Evolutionary conservation across 1,140 invertebrate species (phyloP), one percentile per base, ranked within the genome.

Genomic region (Diachasma alloeum): DNA sequence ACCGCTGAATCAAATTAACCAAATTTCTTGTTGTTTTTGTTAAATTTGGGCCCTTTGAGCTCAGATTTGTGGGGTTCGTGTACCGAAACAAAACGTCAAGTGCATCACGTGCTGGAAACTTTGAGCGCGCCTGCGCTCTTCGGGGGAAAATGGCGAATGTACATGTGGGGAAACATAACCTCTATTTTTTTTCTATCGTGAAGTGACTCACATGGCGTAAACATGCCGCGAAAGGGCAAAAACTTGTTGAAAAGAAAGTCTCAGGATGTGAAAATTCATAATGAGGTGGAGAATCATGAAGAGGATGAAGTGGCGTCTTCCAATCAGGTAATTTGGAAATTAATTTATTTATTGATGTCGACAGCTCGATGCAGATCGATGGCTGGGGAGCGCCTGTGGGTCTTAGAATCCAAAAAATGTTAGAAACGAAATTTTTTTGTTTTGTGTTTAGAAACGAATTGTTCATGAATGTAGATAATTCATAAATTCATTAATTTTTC

Each of bases 121-220:
- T n/a, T n/a, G n/a, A n/a, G n/a, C n/a, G n/a, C n/a, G n/a, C n/a
- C n/a, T n/a, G n/a, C n/a, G n/a, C n/a, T n/a, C n/a, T n/a, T 31
- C 31, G 2, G 31, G 31, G 31, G 31, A 31, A 31, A 31, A 31
- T 31, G 31, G 31, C 31, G 31, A 6, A 2, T 31, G 31, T 31
- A 31, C 26, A 66, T 31, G 11, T 13, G 80, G 81, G 10, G 80
- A 81, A 19, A 26, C 56, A 4, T 76, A 82, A 44, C 72, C 76
- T 24, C 76, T 81, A 15, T 79, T 22, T 75, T 63, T 22, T 15
- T 26, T 22, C 26, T 2, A 6, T 31, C 9, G 59, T 63, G 80
- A 78, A 0, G 19, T 9, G 0, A 63, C 59, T 26, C 59, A 63
- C 59, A 63, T 63, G 59, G 59, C 59, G 19, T 63, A 63, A 63